A percentile compares a stretch with the other conserved stretches of the same genome.
These are phyloP conservation scores for Portunus trituberculatus DNA, from an alignment of 1,140 invertebrate genomes.

Conservation along the genomic window DNA sequence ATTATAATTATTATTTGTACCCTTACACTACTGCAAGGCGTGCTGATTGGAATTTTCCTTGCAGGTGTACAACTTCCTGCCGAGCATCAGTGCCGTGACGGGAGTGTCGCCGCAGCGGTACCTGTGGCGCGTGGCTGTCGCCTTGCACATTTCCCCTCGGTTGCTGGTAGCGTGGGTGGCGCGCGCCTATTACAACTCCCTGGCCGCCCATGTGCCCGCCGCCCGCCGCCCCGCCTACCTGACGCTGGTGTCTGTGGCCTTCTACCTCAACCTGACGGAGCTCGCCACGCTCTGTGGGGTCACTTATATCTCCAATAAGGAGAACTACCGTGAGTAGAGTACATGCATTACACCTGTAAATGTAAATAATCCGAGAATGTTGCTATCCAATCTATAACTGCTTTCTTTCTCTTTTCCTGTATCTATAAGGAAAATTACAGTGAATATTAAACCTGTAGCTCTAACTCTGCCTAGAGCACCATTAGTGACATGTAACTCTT, in stretches of 20 bases:
- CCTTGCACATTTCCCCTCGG: constrained; percentile 92
- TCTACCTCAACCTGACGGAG: constrained; percentile 92
- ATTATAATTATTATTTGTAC: neutral
- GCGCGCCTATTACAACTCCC: constrained; percentile 89
- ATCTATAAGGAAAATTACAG: too few species aligned
- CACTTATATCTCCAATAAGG: constrained; percentile 94
- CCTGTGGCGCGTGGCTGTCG: constrained; percentile 94
- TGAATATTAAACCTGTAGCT: neutral
- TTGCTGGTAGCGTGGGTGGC: constrained; percentile 92
- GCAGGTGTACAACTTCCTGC: constrained; percentile 94
- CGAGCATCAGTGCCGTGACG: constrained; percentile 94
- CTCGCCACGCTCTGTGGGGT: constrained; percentile 91
- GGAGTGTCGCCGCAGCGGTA: constrained; percentile 94
- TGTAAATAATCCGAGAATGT: too few species aligned
- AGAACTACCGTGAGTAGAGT: constrained; percentile 94
- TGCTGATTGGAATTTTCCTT: neutral
- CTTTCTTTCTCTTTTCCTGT: too few species aligned
- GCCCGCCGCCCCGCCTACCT: constrained; percentile 81
- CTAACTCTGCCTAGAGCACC: neutral
- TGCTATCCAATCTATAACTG: too few species aligned
- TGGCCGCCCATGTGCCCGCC: constrained; percentile 79
- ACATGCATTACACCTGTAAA: too few species aligned
- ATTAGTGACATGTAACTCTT: too few species aligned
- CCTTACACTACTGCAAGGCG: neutral
- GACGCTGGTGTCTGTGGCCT: constrained; percentile 87